phyloP scores from a whole-genome alignment of 2,888 invertebrate species.

The Eucera pruinosa region DNA sequence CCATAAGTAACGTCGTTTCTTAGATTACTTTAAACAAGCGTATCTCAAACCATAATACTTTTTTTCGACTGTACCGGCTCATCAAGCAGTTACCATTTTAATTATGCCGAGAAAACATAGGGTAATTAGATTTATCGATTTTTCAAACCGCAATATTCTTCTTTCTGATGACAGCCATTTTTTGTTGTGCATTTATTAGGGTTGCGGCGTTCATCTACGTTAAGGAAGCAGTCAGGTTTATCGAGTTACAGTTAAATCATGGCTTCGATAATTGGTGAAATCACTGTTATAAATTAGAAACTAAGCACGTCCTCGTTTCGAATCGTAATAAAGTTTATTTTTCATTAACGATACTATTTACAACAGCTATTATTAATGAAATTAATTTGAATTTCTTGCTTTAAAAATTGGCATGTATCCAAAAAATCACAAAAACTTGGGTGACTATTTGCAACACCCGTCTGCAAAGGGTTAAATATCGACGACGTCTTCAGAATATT shows the following conservation, averaged over 20 bases:
- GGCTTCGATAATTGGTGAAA: conserved; percentile 31
- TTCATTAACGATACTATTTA: too few species aligned
- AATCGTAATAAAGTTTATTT: too few species aligned
- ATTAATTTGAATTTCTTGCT: too few species aligned
- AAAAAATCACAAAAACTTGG: too few species aligned
- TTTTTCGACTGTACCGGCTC: neutral
- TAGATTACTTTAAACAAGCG: too few species aligned
- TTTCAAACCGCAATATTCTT: neutral
- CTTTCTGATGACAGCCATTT: neutral
- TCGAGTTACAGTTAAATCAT: conserved; percentile 25
- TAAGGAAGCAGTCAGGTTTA: conserved; percentile 17
- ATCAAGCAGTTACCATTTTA: neutral
- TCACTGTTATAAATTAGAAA: conserved; percentile 36
- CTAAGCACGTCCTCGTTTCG: conserved; percentile 13
- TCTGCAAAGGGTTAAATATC: too few species aligned
- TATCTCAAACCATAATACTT: neutral
- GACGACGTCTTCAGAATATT: too few species aligned
- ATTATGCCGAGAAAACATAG: neutral
- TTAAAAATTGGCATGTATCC: too few species aligned
- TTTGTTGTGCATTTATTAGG: neutral
- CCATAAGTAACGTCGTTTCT: too few species aligned
- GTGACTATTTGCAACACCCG: too few species aligned
- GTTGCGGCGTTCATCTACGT: neutral
- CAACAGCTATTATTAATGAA: too few species aligned
- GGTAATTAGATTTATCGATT: conserved; percentile 8